Evolutionary conservation across 2,113 vertebrate species (phyloP).

Genomic region (Paralichthys olivaceus): DNA sequence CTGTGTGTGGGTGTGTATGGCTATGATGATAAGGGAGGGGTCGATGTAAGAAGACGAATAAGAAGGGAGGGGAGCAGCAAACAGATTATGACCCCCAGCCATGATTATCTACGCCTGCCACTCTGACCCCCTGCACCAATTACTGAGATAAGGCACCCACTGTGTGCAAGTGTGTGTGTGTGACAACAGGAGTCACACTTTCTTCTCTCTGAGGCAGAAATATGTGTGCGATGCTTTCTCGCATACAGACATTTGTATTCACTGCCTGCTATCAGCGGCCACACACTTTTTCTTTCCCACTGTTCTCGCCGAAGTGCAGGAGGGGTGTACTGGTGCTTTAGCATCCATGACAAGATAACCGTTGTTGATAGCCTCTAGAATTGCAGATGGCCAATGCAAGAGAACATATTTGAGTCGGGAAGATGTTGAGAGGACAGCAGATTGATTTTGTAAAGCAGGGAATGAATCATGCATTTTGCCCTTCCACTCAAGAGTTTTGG

Average conservation of each 20-base stretch:
- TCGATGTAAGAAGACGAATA: constrained; percentile 7
- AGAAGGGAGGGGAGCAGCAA: constrained; percentile 9
- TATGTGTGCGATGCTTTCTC: constrained; percentile 15
- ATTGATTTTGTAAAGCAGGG: constrained; percentile 46
- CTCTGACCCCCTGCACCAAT: constrained; percentile 70
- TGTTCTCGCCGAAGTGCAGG: constrained; percentile 11
- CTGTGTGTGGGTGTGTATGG: not conserved
- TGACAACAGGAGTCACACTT: not conserved
- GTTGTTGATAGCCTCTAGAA: constrained; percentile 40
- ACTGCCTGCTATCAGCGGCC: constrained; percentile 34
- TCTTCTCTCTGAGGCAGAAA: constrained; percentile 21
- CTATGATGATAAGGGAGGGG: not conserved
- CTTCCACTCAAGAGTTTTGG: constrained; percentile 24
- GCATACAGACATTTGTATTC: constrained; percentile 58
- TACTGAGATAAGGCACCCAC: constrained; percentile 67
- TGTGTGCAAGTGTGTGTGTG: constrained; percentile 16
- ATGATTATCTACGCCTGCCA: constrained; percentile 62
- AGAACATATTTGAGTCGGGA: constrained; percentile 36
- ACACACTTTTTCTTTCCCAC: constrained; percentile 32
- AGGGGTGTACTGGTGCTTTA: constrained; percentile 23
- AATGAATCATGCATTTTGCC: constrained; percentile 40
- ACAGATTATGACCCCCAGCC: constrained; percentile 61
- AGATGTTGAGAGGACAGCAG: constrained; percentile 32
- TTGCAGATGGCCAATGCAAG: constrained; percentile 47
- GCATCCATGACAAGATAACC: constrained; percentile 59